Base-by-base conservation (phyloP, 2,888 invertebrate species). In the Venusia cambrica region DNA sequence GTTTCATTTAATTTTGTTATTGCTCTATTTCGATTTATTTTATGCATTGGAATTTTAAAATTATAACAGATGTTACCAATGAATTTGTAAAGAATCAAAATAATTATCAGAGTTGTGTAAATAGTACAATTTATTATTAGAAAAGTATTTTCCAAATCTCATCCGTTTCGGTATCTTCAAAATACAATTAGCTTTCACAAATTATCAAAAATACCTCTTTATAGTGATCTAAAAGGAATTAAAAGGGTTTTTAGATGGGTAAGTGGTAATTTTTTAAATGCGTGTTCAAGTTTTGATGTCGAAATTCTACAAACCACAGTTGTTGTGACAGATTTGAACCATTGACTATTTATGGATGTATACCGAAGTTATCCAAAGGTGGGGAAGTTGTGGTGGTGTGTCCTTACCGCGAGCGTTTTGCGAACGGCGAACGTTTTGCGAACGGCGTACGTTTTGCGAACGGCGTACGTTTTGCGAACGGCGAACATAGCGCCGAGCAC, bases 131-230 rank as follows among this genome's bases (percentile, higher is more conserved):
- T 62, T 63, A 64, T 59, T 61, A 58, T 62, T 48, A 48, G 43
- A 60, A 34, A 35, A 25, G 26, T 59, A 66, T 64, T 65, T 67
- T 59, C 60, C 52, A 30, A 21, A 10, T 15, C 15, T 12, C 22
- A 22, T 20, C 15, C 45, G 43, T 57, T 51, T 60, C 44, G 57
- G 62, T 68, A 73, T 62, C 67, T 73, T 57, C 45, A 47, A 69
- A 62, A 50, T 59, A 51, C n/a, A 60, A 54, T 60, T 64, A 63
- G 62, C 69, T 70, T 68, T 68, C 65, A 66, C 63, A 71, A 70
- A 57, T 64, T 72, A 75, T 84, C 83, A 64, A 71, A 81, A 83
- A 84, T 85, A 85, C 85, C 85, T 85, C 85, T 79, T 68, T 62
- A 71, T 71, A 78, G 83, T 85, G 84, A 85, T 83, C 72, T 73